phyloP scores from a whole-genome alignment of 2,113 vertebrate genomes.

The Dipodomys merriami region DNA sequence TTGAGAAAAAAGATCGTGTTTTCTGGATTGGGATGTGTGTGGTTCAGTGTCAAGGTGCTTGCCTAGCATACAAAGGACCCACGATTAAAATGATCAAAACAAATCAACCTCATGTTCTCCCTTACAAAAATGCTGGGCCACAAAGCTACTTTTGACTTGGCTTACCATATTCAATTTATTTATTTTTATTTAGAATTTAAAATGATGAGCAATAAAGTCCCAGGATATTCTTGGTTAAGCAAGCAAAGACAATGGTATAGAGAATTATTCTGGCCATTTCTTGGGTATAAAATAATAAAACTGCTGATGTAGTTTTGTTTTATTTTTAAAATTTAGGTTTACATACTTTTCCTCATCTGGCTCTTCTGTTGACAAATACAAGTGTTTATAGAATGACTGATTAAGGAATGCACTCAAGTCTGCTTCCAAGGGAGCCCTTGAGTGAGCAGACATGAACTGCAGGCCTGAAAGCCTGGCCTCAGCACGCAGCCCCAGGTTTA shows the following conservation, averaged over 20 bases:
- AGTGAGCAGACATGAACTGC: neutral
- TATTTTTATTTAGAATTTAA: slow-evolving; percentile 1
- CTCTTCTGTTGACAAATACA: neutral
- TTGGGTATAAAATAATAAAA: neutral
- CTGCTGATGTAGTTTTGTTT: neutral
- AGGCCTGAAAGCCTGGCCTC: neutral
- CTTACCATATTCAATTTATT: neutral
- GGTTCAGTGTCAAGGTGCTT: neutral
- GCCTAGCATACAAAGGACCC: neutral
- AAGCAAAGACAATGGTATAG: neutral
- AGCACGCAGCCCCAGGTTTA: neutral
- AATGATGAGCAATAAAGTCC: neutral
- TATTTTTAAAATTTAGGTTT: neutral
- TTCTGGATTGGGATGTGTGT: too few species aligned
- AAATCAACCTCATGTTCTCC: neutral
- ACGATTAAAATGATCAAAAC: neutral
- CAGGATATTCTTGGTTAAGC: neutral
- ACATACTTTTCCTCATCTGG: neutral
- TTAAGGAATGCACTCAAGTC: neutral
- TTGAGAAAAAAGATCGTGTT: too few species aligned
- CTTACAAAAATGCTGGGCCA: neutral
- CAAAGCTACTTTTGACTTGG: neutral
- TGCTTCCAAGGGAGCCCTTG: too few species aligned
- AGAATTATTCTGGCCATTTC: neutral
- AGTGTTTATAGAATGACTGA: neutral